phyloP scores from a whole-genome alignment of 2,113 vertebrate species.

The Chaetorhynchus papuensis region DNA sequence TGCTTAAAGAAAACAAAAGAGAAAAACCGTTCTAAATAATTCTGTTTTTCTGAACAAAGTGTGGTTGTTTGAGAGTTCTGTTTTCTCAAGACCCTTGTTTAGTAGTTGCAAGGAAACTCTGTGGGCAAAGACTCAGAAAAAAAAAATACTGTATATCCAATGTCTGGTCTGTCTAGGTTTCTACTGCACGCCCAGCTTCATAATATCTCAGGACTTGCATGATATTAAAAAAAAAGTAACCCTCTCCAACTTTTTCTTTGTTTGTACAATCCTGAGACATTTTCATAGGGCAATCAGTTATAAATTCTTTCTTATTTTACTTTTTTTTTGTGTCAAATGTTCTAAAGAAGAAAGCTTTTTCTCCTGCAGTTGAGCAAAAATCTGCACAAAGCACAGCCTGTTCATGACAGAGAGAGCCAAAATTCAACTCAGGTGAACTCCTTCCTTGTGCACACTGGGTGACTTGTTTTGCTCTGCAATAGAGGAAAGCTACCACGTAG shows the following conservation, averaged over 20 bases:
- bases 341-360: background rate
- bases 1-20: background rate
- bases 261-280: background rate
- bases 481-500: background rate
- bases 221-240: background rate
- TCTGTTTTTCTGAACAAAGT: background rate
- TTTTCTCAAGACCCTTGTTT: background rate
- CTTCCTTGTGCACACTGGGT: constrained; percentile 30
- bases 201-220: background rate
- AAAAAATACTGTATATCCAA: background rate
- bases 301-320: background rate
- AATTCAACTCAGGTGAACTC: constrained; percentile 21
- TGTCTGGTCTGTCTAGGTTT: background rate
- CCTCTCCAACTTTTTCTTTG: background rate
- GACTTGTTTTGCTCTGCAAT: constrained; percentile 15
- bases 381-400: constrained; percentile 30
- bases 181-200: background rate
- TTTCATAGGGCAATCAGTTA: background rate
- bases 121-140: background rate
- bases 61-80: background rate
- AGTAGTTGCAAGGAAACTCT: background rate
- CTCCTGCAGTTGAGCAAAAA: background rate
- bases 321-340: background rate
- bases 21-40: background rate
- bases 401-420: background rate